Evolutionary conservation across 2,888 invertebrate species (phyloP).

Genomic region (Ormyrus pomaceus): DNA sequence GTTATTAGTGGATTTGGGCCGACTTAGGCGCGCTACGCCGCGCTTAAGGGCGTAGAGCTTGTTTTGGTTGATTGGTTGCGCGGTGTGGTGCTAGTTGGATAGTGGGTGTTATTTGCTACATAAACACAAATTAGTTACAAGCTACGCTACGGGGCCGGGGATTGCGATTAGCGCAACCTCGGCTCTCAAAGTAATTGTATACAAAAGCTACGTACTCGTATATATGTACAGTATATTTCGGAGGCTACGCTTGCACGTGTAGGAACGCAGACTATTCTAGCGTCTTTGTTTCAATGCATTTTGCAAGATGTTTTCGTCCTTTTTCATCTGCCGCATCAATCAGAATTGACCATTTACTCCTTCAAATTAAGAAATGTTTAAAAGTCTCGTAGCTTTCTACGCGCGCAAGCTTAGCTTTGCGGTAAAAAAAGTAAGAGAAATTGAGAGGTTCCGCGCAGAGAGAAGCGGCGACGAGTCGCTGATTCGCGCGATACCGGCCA

Average conservation of each 20-base stretch:
- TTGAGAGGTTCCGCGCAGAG: constrained; percentile 28
- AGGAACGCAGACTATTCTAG: neutral
- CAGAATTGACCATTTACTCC: too few species aligned
- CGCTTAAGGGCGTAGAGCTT: constrained; percentile 37
- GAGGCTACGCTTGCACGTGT: neutral
- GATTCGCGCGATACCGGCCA: neutral
- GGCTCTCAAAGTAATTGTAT: constrained; percentile 25
- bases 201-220: constrained; percentile 28
- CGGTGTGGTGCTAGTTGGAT: constrained; percentile 65
- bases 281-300: too few species aligned
- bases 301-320: too few species aligned
- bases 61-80: constrained; percentile 12
- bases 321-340: too few species aligned
- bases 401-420: neutral
- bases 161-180: constrained; percentile 54
- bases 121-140: constrained; percentile 75
- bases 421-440: neutral
- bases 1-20: constrained; percentile 74
- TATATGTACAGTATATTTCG: constrained; percentile 21
- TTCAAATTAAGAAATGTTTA: too few species aligned
- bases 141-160: constrained; percentile 62
- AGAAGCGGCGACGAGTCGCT: constrained; percentile 10
- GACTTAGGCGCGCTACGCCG: constrained; percentile 62
- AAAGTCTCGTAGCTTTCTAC: neutral
- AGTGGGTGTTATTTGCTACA: constrained; percentile 73